Percentiles rank a stretch among this genome's conserved stretches.
phyloP scores from a whole-genome alignment of 1,140 invertebrate genomes.

The Cecropterus lyciades region DNA sequence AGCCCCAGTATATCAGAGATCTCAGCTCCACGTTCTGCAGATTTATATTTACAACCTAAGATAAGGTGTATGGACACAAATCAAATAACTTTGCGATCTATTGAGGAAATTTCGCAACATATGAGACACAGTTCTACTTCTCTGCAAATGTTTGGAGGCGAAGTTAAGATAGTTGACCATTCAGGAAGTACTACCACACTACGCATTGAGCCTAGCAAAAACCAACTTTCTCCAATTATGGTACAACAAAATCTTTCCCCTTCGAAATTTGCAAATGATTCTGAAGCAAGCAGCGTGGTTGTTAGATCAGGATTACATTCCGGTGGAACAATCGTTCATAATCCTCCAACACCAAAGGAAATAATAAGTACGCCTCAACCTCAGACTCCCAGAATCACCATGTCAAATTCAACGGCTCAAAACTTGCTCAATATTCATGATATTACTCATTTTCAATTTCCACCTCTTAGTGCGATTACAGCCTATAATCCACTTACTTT shows the following conservation, averaged over 20 bases:
- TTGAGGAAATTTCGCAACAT: slow-evolving; percentile 85
- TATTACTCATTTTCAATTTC: slow-evolving; percentile 86
- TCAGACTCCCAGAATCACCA: slow-evolving; percentile 85
- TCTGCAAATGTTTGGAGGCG: slow-evolving; percentile 91
- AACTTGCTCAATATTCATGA: slow-evolving; percentile 83
- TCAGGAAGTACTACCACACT: slow-evolving; percentile 88
- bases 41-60: slow-evolving; percentile 80
- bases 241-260: slow-evolving; percentile 80
- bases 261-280: slow-evolving; percentile 69
- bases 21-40: slow-evolving; percentile 64
- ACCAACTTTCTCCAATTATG: slow-evolving; percentile 81
- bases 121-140: slow-evolving; percentile 83
- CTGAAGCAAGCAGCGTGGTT: slow-evolving; percentile 86
- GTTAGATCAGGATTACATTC: slow-evolving; percentile 90
- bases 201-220: slow-evolving; percentile 87
- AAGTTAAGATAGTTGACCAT: slow-evolving; percentile 89
- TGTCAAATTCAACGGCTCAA: slow-evolving; percentile 85
- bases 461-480: slow-evolving; percentile 87
- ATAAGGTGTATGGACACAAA: slow-evolving; percentile 83
- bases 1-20: slow-evolving; percentile 73
- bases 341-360: slow-evolving; percentile 84
- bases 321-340: slow-evolving; percentile 89
- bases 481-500: slow-evolving; percentile 89
- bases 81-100: slow-evolving; percentile 79
- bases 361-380: slow-evolving; percentile 71